Conservation (phyloP, 2,113 vertebrate genomes). For the Paratilapia polleni region DNA sequence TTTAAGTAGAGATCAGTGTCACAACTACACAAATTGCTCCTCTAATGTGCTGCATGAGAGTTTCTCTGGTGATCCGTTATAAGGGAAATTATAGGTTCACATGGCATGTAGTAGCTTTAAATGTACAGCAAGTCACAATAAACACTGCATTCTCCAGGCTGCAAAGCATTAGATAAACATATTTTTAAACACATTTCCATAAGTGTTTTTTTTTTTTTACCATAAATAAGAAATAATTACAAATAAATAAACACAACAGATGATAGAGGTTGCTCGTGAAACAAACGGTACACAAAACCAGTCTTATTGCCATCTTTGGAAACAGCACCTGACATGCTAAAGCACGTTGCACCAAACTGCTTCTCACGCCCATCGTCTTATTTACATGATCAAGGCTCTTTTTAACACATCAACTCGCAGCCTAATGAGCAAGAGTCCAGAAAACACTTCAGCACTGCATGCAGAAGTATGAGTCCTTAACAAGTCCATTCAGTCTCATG, state of each 20-base stretch:
- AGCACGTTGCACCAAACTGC: slow-evolving; percentile 12
- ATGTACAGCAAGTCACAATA: background rate
- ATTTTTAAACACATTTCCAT: background rate
- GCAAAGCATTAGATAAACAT: slow-evolving; percentile 4
- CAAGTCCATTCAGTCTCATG: slow-evolving; percentile 61
- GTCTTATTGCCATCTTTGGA: slow-evolving; percentile 3
- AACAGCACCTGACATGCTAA: slow-evolving; percentile 55
- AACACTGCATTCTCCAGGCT: background rate
- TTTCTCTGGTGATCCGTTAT: background rate
- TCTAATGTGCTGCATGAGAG: background rate
- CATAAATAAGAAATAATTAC: slow-evolving; percentile 29
- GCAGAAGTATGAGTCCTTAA: slow-evolving; percentile 64
- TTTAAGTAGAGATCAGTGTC: background rate
- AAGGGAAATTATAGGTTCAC: background rate
- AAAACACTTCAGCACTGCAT: slow-evolving; percentile 63
- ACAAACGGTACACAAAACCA: background rate
- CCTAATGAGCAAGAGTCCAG: slow-evolving; percentile 53
- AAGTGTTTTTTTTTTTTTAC: background rate
- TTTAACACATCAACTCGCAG: slow-evolving; percentile 65
- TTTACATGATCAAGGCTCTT: slow-evolving; percentile 72
- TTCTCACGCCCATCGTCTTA: slow-evolving; percentile 59
- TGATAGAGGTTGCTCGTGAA: slow-evolving; percentile 10
- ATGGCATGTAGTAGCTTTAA: rapidly evolving
- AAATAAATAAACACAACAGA: slow-evolving; percentile 29
- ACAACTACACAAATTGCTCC: background rate